Percentiles rank a stretch among this genome's conserved stretches.
These are phyloP conservation scores for Aphodius sticticus DNA, from an alignment of 2,888 invertebrate genomes.

Conservation along the genomic window DNA sequence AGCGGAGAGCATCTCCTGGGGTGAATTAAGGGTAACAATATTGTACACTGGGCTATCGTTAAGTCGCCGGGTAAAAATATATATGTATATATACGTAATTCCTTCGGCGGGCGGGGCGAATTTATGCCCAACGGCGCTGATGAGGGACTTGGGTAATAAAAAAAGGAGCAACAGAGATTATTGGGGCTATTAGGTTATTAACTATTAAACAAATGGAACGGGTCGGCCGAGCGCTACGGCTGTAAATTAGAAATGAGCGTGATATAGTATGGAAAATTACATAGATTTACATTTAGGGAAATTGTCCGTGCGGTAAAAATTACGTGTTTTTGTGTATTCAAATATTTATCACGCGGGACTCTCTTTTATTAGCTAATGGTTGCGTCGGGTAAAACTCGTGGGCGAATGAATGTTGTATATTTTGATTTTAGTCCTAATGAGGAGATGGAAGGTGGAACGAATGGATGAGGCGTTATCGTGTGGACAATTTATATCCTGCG, in stretches of 20 bases:
- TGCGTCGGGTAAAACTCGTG: neutral
- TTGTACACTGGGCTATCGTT: conserved; percentile 6
- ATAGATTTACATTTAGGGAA: conserved; percentile 26
- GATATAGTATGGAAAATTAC: conserved; percentile 26
- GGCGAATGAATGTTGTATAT: neutral
- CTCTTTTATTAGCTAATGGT: conserved; percentile 4
- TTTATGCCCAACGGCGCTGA: conserved; percentile 16
- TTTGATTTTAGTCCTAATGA: neutral
- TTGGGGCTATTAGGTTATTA: conserved; percentile 21
- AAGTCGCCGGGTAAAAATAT: conserved; percentile 6
- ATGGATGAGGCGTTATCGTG: too few relatives aligned
- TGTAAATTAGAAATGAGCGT: conserved; percentile 25
- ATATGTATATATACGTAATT: conserved; percentile 6
- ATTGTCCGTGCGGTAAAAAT: conserved; percentile 22
- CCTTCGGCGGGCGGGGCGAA: conserved; percentile 11
- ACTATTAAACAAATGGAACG: conserved; percentile 24
- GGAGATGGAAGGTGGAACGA: neutral
- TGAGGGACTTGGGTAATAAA: conserved; percentile 18
- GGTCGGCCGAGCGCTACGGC: conserved; percentile 14
- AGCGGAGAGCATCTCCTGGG: neutral
- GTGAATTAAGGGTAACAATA: conserved; percentile 9
- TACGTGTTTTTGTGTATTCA: conserved; percentile 15
- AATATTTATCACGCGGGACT: conserved; percentile 16
- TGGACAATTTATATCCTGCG: too few relatives aligned
- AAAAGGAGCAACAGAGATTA: conserved; percentile 20